These are phyloP conservation scores for Watsonalla cultraria DNA, from an alignment of 2,888 invertebrate genomes.

Conservation along the genomic window DNA sequence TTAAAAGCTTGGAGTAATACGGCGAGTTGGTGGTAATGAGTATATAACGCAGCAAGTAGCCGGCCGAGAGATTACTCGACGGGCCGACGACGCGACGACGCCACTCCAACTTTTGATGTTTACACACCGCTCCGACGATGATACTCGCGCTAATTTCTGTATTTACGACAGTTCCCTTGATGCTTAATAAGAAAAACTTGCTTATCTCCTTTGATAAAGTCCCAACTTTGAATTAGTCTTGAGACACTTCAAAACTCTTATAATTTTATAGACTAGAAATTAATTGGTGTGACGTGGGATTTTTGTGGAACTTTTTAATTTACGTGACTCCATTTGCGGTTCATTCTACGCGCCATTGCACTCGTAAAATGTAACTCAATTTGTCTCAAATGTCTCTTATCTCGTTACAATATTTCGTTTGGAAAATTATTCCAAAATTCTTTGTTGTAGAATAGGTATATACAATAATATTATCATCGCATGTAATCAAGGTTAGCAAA, in stretches of 20 bases:
- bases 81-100: conserved; percentile 35
- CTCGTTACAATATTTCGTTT: too few relatives aligned
- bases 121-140: conserved; percentile 54
- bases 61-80: conserved; percentile 20
- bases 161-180: conserved; percentile 64
- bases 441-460: too few relatives aligned
- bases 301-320: conserved; percentile 26
- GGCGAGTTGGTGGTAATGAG: conserved; percentile 23
- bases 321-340: conserved; percentile 24
- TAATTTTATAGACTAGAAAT: conserved; percentile 25
- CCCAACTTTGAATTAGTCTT: conserved; percentile 40
- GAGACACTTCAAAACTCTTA: conserved; percentile 9
- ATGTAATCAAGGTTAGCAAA: too few relatives aligned
- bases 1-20: conserved; percentile 20
- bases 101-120: conserved; percentile 64
- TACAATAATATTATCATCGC: too few relatives aligned
- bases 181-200: conserved; percentile 63
- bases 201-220: conserved; percentile 48
- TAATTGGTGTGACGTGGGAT: conserved; percentile 23
- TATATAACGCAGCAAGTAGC: conserved; percentile 27
- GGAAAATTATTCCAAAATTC: too few relatives aligned
- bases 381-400: background rate
- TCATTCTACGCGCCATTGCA: conserved; percentile 26
- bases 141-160: conserved; percentile 65
- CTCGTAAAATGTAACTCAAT: conserved; percentile 17